Evolutionary conservation across 2,888 invertebrate genomes (phyloP), one percentile per base, ranked within the genome.

Genomic region (Euspilapteryx auroguttella): DNA sequence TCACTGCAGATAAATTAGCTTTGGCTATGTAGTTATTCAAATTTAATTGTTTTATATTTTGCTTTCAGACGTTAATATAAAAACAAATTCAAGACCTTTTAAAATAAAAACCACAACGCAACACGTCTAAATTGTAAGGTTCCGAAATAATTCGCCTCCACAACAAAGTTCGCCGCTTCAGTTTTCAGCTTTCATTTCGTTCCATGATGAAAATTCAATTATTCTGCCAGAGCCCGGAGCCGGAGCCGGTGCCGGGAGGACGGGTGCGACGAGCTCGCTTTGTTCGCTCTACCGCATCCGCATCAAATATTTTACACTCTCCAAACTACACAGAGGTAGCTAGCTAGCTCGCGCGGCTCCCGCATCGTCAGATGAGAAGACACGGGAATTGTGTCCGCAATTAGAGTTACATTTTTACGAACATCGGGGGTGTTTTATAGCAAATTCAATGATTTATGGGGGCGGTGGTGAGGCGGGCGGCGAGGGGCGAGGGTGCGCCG

Each of bases 391-490:
- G 59, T 63, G 64, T 63, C 59, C 59, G 55, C 62, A 71, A 71
- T 73, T 73, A 69, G 66, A 66, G 61, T 64, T 61, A 66, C 65
- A 71, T 71, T 73, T 75, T 71, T 73, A 69, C 65, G 63, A 63
- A 69, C 61, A 65, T 66, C 58, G 59, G 66, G 66, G 61, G 59
- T 69, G 65, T 73, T 73, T 73, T 71, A 73, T 73, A 65, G 68
- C 59, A 57, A 59, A 71, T 73, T 73, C 71, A 61, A 73, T 75
- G 73, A 75, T 75, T 73, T 73, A 75, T 66, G 58, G 68, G 68
- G 69, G 66, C 68, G 73, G 63, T 54, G 73, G 63, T 54, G 57
- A 64, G 56, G 49, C 32, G 39, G 37, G 56, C 62, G 62, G 65
- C 55, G 59, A 55, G n/a, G 51, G 57, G 49, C 39, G 38, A 40